These are phyloP conservation scores for Antechinus flavipes DNA, from an alignment of 2,113 vertebrate species.

Conservation along the genomic window DNA sequence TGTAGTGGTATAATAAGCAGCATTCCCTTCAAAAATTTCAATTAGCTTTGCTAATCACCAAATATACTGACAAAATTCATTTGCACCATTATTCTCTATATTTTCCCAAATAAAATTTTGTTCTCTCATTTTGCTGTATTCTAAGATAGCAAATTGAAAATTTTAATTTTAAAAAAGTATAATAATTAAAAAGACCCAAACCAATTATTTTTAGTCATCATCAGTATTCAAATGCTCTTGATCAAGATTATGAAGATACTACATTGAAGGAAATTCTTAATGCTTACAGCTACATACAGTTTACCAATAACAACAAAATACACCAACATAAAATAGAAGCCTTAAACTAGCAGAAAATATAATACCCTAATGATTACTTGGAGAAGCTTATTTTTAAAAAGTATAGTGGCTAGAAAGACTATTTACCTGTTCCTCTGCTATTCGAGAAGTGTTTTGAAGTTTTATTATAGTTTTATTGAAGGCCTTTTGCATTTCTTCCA, in stretches of 20 bases:
- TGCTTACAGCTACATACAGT: not conserved
- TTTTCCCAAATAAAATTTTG: not conserved
- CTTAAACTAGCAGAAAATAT: constrained; percentile 16
- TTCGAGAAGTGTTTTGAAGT: constrained; percentile 97
- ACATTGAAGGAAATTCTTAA: not conserved
- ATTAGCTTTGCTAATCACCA: not conserved
- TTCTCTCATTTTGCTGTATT: not conserved
- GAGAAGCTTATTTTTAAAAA: constrained; percentile 2
- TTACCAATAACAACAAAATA: constrained; percentile 9
- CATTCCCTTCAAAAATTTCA: not conserved
- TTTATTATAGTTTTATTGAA: constrained; percentile 99
- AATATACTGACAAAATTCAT: not conserved
- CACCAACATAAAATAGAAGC: not conserved
- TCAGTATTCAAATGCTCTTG: not conserved
- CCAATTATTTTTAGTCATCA: not conserved
- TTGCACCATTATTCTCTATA: not conserved
- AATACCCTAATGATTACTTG: not conserved
- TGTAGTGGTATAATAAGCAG: not conserved
- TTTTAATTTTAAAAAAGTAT: not conserved
- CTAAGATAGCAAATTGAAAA: not conserved
- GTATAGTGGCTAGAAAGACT: constrained; percentile 34
- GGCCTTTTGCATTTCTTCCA: constrained; percentile 99
- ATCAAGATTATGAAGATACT: constrained; percentile 38
- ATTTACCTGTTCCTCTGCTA: constrained; percentile 96
- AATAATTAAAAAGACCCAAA: not conserved